phyloP scores from a whole-genome alignment of 2,113 vertebrate species.

The Phasianus colchicus region DNA sequence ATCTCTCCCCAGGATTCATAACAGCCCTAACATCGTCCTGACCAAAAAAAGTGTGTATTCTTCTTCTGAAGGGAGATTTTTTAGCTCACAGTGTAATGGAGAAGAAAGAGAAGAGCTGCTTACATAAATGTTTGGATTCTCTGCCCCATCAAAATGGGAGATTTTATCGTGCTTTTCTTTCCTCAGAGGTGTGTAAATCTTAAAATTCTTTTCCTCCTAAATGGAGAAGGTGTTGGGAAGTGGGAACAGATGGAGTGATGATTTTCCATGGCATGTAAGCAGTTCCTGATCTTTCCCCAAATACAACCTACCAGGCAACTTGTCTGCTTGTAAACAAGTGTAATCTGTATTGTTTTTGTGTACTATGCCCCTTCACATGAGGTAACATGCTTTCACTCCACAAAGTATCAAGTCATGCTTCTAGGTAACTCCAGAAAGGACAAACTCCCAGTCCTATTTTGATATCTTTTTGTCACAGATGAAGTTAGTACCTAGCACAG shows the following conservation, averaged over 20 bases:
- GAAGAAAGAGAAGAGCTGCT: not conserved
- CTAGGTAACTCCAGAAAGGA: not conserved
- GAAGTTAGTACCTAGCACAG: not conserved
- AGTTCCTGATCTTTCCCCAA: not conserved
- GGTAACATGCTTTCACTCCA: not conserved
- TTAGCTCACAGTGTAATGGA: not conserved
- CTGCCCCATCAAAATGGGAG: not conserved
- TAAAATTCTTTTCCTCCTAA: not conserved
- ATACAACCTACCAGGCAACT: not conserved
- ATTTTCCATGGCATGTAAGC: not conserved
- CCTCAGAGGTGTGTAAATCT: not conserved
- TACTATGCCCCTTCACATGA: not conserved
- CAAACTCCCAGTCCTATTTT: not conserved
- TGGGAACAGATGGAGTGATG: not conserved
- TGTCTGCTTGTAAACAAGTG: not conserved
- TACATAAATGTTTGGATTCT: fast-evolving
- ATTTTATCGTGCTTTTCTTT: not conserved
- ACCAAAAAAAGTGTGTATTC: not conserved
- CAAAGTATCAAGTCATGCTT: not conserved
- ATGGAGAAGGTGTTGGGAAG: not conserved
- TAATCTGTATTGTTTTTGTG: not conserved
- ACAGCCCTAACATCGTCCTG: not conserved
- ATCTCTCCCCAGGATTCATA: not conserved
- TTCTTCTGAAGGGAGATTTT: not conserved
- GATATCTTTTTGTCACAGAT: not conserved